Evolutionary conservation across 2,888 invertebrate genomes (phyloP).

Genomic region (Sarcophaga subvicina): DNA sequence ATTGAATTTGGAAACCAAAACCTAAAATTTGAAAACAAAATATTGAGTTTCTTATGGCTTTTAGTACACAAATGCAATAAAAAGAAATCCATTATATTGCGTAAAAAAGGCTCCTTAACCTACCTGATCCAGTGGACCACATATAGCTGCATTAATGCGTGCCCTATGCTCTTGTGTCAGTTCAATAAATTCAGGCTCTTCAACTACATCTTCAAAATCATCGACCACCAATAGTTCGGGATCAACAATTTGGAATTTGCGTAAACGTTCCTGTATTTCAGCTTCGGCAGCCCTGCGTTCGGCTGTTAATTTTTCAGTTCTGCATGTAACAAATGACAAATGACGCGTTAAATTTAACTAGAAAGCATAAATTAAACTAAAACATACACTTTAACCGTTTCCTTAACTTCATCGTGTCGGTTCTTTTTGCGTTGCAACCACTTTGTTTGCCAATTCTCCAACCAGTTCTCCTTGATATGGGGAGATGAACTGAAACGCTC

Average conservation of each 20-base stretch:
- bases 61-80: not conserved
- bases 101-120: too few relatives aligned
- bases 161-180: conserved; percentile 87
- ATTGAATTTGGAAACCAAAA: conserved; percentile 82
- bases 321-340: conserved; percentile 42
- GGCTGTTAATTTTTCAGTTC: conserved; percentile 73
- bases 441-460: conserved; percentile 82
- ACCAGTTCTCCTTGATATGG: conserved; percentile 83
- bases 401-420: conserved; percentile 81
- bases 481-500: conserved; percentile 83
- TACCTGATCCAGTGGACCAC: conserved; percentile 86
- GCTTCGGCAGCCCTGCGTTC: conserved; percentile 82
- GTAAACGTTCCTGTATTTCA: conserved; percentile 82
- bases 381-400: conserved; percentile 83
- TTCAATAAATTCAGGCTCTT: conserved; percentile 84
- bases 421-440: conserved; percentile 82
- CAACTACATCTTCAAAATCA: conserved; percentile 82
- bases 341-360: not conserved
- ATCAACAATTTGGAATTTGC: conserved; percentile 75
- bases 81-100: not conserved
- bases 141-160: conserved; percentile 84
- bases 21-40: conserved; percentile 70
- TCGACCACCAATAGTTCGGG: conserved; percentile 82
- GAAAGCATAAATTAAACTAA: not conserved
- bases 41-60: not conserved